Evolutionary conservation across 2,113 vertebrate species (phyloP).

Genomic region (Girardinichthys multiradiatus): DNA sequence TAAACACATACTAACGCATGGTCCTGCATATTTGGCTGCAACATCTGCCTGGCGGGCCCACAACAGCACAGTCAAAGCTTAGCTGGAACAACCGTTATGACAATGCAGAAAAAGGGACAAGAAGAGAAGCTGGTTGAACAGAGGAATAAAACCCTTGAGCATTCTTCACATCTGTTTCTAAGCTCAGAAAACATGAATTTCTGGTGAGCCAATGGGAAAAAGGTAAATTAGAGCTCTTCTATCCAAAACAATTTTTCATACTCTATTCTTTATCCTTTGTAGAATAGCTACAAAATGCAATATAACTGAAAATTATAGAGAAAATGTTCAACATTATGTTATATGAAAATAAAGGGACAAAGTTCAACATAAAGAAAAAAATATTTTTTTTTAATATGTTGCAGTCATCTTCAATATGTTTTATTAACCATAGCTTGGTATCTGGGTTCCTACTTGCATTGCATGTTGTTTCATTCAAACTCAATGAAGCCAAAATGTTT

Average conservation of each 20-base stretch:
- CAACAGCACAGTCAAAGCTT: conserved; percentile 55
- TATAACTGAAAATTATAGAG: no score
- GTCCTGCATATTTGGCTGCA: conserved; percentile 39
- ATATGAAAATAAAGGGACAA: no score
- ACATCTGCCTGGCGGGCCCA: conserved; percentile 55
- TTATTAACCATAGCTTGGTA: no score
- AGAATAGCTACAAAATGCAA: no score
- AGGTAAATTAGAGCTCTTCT: conserved; percentile 17
- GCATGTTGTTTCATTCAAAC: no score
- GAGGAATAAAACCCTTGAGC: conserved; percentile 34
- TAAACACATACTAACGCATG: conserved; percentile 37
- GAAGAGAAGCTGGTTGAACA: conserved; percentile 34
- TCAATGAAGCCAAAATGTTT: no score
- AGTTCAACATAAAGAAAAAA: no score
- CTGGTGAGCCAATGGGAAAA: conserved; percentile 25
- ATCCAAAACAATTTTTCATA: conserved; percentile 15
- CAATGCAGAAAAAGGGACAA: conserved; percentile 59
- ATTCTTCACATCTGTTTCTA: conserved; percentile 37
- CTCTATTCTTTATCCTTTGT: no score
- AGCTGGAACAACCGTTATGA: conserved; percentile 51
- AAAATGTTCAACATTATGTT: no score
- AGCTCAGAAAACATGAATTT: conserved; percentile 23
- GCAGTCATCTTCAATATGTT: no score
- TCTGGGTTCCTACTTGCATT: no score
- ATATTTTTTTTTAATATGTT: no score